phyloP scores from a whole-genome alignment of 2,113 vertebrate genomes.

The Rhinolophus sinicus region DNA sequence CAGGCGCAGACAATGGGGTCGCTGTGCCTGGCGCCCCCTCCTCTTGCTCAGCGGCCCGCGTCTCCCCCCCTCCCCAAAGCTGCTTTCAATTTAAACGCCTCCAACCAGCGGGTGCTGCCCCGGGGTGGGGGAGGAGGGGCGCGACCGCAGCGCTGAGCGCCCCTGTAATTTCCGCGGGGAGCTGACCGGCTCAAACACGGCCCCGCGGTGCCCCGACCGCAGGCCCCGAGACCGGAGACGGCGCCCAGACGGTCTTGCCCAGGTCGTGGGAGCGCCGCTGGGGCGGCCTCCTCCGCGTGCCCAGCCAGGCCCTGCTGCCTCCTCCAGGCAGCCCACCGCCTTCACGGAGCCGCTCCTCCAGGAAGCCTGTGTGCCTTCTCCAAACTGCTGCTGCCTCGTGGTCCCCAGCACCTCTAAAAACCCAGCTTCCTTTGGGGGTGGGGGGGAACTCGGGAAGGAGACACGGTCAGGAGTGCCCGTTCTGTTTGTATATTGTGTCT shows the following conservation, averaged over 20 bases:
- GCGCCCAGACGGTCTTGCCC: constrained; percentile 78
- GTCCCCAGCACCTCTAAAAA: neutral
- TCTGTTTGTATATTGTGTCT: neutral
- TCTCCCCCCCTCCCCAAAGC: constrained; percentile 76
- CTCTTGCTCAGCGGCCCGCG: constrained; percentile 25
- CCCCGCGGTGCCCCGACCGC: constrained; percentile 79
- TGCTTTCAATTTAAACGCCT: constrained; percentile 84
- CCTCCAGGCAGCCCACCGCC: constrained; percentile 67
- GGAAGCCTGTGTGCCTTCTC: neutral
- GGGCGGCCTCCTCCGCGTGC: constrained; percentile 35
- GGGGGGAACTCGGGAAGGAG: neutral
- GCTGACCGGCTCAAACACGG: constrained; percentile 82
- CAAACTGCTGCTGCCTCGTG: neutral
- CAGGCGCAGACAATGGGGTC: constrained; percentile 76
- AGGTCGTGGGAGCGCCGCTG: constrained; percentile 75
- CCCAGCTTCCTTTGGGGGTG: neutral
- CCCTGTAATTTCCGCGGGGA: constrained; percentile 82
- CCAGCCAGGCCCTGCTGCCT: neutral
- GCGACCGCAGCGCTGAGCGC: constrained; percentile 79
- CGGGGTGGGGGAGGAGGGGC: constrained; percentile 52
- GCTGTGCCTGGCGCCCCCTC: constrained; percentile 72
- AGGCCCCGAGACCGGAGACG: constrained; percentile 79
- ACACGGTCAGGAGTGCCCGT: neutral
- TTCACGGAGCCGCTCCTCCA: neutral
- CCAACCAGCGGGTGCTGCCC: constrained; percentile 79